These are phyloP conservation scores for Procambarus clarkii DNA, from an alignment of 1,140 invertebrate species.

Conservation along the genomic window DNA sequence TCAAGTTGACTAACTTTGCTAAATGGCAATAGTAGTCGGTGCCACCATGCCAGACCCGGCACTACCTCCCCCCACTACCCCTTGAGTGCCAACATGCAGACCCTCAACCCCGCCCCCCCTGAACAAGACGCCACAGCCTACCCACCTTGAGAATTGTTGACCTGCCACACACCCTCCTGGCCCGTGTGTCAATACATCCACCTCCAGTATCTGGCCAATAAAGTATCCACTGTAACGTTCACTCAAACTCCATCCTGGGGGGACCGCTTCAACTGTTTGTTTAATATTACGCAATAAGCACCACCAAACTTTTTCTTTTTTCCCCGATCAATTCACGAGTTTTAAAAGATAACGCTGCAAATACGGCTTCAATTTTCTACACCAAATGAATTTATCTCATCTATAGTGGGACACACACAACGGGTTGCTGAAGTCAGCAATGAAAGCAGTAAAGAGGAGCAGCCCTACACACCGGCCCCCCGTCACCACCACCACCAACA, in stretches of 20 bases:
- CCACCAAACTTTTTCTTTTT: not conserved
- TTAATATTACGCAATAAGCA: too few species aligned
- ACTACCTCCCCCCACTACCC: not conserved
- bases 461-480: not conserved
- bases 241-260: too few species aligned
- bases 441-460: not conserved
- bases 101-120: too few species aligned
- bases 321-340: not conserved
- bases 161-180: not conserved
- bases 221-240: too few species aligned
- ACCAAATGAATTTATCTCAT: not conserved
- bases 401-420: not conserved
- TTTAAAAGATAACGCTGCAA: too few species aligned
- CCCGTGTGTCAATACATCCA: not conserved
- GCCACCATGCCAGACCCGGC: not conserved
- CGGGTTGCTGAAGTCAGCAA: not conserved
- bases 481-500: constrained; percentile 21
- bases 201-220: not conserved
- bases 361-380: too few species aligned
- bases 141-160: not conserved
- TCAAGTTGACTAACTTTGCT: too few species aligned
- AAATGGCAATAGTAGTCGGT: not conserved
- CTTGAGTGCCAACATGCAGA: not conserved
- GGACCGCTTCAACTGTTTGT: too few species aligned
- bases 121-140: not conserved